Evolutionary conservation across 1,140 invertebrate species (phyloP), one percentile per base, ranked within the genome.

Genomic region (Spodoptera litura): DNA sequence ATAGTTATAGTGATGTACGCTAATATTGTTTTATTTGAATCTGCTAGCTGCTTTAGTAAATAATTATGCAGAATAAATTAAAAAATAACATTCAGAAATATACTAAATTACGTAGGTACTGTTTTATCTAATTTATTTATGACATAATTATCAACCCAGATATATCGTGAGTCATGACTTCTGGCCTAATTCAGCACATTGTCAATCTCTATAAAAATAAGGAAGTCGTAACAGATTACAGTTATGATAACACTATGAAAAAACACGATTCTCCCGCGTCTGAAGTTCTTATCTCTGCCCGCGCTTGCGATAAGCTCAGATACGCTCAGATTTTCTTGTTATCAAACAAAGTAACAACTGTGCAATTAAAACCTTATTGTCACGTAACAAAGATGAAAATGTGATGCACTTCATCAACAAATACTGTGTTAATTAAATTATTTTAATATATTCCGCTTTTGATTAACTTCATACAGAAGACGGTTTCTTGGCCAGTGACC

Each of bases 401-500:
- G 27, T 10, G 20, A 49, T 6, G 51, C n/a, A n/a, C 51, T 38
- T 10, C 27, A 20, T 44, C 52, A 20, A 12, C 55, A 44, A 72
- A 64, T 44, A 64, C 15, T 13, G n/a, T 13, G n/a, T 59, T 58
- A 59, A 74, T 61, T 51, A 74, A 59, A 52, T 31, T 51, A 64
- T 64, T 62, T 68, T 59, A 51, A 79, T 68, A 74, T 70, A 78
- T 78, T 80, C 76, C 76, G 72, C 66, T 27, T 78, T 82, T 20
- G 61, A 74, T 73, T 78, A 62, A 15, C 74, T 76, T 77, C 56
- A 38, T 61, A 52, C 44, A 52, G 12, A 53, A 78, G 66, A 51
- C 80, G 59, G 73, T 68, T 78, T 79, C 27, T 78, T 81, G 73
- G 76, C 77, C 78, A 68, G 13, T 79, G 82, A 83, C 79, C 79